A percentile compares a stretch with the other conserved stretches of the same genome.
Evolutionary conservation across 2,113 vertebrate genomes (phyloP).

Genomic region (Athene cunicularia): DNA sequence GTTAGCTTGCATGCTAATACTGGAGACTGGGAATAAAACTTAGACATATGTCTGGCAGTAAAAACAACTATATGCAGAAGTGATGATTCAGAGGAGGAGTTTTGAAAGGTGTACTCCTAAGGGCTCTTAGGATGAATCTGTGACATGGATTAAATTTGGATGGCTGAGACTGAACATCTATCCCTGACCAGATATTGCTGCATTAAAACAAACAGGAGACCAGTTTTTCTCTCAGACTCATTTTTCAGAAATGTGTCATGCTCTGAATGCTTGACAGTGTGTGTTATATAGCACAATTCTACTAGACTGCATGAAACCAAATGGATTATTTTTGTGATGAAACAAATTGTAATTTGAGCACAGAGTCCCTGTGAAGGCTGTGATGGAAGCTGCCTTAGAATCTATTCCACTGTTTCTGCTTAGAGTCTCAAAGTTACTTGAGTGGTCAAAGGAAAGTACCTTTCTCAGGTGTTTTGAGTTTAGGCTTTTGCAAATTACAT

Average conservation of each 20-base stretch:
- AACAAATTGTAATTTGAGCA: not conserved
- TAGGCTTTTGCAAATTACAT: not conserved
- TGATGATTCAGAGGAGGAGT: not conserved
- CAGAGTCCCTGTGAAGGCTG: not conserved
- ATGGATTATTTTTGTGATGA: not conserved
- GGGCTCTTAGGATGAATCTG: not conserved
- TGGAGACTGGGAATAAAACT: not conserved
- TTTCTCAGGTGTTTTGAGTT: not conserved
- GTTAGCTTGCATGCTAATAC: not conserved
- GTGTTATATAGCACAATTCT: not conserved
- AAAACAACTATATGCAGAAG: not conserved
- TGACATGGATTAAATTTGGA: not conserved
- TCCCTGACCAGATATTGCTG: not conserved
- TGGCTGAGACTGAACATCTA: not conserved
- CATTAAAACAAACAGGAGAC: not conserved
- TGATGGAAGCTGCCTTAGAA: not conserved
- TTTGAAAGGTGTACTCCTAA: not conserved
- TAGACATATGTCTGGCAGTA: not conserved
- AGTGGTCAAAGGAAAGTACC: not conserved
- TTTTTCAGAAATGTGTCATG: not conserved
- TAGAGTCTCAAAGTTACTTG: not conserved
- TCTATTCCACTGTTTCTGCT: not conserved
- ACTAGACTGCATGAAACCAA: not conserved
- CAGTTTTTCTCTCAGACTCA: not conserved
- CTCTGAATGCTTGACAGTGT: not conserved